A percentile compares a stretch with the other conserved stretches of the same genome.
Conservation (phyloP, 2,888 invertebrate species). For the Ichneumoninae sp. region DNA sequence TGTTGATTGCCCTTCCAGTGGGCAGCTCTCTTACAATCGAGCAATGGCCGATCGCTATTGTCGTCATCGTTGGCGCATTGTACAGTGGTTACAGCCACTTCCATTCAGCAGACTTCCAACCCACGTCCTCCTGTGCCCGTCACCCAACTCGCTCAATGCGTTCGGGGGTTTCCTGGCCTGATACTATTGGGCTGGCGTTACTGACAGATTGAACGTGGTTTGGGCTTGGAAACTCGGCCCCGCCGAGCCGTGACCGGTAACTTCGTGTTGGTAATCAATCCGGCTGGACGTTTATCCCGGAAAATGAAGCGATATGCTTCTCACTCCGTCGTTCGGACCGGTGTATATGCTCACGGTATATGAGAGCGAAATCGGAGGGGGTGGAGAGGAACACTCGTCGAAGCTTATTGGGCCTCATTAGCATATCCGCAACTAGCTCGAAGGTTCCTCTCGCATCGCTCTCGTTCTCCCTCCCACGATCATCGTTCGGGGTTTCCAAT, state of each 20-base stretch:
- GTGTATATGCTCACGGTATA: slow-evolving; percentile 25
- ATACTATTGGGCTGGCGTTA: slow-evolving; percentile 52
- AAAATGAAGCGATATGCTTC: slow-evolving; percentile 73
- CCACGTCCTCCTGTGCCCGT: neutral
- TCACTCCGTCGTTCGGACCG: slow-evolving; percentile 9
- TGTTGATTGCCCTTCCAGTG: neutral
- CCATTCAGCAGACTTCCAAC: slow-evolving; percentile 61
- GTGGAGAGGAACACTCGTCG: slow-evolving; percentile 32
- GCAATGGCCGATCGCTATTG: slow-evolving; percentile 54
- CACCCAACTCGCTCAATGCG: slow-evolving; percentile 37
- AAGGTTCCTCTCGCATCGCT: slow-evolving; percentile 21
- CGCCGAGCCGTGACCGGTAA: slow-evolving; percentile 61
- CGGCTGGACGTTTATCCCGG: slow-evolving; percentile 74
- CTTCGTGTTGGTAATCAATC: slow-evolving; percentile 62
- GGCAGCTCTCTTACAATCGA: slow-evolving; percentile 14
- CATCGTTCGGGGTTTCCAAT: slow-evolving; percentile 49
- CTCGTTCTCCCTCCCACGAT: slow-evolving; percentile 28
- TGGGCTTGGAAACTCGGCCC: slow-evolving; percentile 51
- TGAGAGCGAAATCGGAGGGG: slow-evolving; percentile 23
- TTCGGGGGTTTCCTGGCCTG: slow-evolving; percentile 42
- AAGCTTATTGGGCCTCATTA: slow-evolving; percentile 63
- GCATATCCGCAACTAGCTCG: slow-evolving; percentile 53
- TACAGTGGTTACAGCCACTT: slow-evolving; percentile 56
- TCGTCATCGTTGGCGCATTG: slow-evolving; percentile 58
- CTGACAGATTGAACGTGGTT: slow-evolving; percentile 66